Base-by-base conservation (phyloP, 2,797 vertebrate species). In the Enteromius radiatus region DNA sequence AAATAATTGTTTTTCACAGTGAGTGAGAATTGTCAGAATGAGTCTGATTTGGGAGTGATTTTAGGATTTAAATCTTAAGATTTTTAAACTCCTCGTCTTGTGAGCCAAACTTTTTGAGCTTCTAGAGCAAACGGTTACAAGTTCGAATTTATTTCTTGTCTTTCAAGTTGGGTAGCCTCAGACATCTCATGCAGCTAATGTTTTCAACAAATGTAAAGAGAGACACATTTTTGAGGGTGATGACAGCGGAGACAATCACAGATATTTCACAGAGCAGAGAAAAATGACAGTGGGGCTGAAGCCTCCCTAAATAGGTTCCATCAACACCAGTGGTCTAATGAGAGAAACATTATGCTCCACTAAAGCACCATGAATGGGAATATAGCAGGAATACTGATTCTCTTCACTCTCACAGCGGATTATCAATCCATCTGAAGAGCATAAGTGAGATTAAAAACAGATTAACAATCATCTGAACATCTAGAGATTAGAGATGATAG, bases 361-460 rank as follows among this genome's bases (percentile, higher is more conserved):
- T 43, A 21, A 76, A 47, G 78, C 43, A 2, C 3, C 36, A 11
- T 17, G 14, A 28, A 77, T 70, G 21, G 54, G 26, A 52, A 69
- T 64, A 56, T 3, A 52, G 15, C 17, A 79, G 76, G 56, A 77
- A 83, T 28, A 76, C 80, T 9, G 70, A 52, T 59, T 84, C 63
- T 49, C 67, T 59, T 59, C n/a, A 67, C 64, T 76, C 9, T 65
- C 54, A 28, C 19, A 67, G 19, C 17, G 8, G n/a, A 76, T 77
- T 59, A 83, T 52, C 45, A 54, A 41, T 59, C 56, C 67, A 84
- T 84, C 0, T 78, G 68, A 63, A 41, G 54, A 80, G 31, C 54
- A 67, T 70, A 74, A 70, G 71, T 76, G 36, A 38, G 69, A 74
- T 65, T 49, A 64, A 81, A 80, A 74, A 63, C 26, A 73, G 68